Percentiles rank a stretch among this genome's conserved stretches.
Conservation (phyloP, 2,888 invertebrate species). For the Archips xylosteana region DNA sequence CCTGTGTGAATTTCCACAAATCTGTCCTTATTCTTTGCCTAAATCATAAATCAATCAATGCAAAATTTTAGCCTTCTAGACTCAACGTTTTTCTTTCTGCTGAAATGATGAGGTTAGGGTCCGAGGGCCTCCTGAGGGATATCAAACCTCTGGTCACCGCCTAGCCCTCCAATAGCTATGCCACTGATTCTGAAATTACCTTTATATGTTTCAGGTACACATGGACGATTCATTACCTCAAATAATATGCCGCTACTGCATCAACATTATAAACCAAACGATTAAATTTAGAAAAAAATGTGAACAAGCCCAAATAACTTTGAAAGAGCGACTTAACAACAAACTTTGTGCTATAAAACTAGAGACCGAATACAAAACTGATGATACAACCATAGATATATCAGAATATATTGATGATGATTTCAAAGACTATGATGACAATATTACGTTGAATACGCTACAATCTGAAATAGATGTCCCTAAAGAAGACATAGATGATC, state of each 20-base stretch:
- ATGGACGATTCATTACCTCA: conserved; percentile 22
- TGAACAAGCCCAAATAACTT: conserved; percentile 49
- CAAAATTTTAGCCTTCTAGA: no score
- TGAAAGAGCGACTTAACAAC: conserved; percentile 41
- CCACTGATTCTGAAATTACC: no score
- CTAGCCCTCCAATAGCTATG: no score
- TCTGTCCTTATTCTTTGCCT: no score
- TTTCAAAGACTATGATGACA: conserved; percentile 45
- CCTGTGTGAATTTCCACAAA: no score
- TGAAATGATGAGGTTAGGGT: no score
- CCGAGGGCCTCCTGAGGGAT: no score
- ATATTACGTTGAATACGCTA: conserved; percentile 27
- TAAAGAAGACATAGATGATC: background rate
- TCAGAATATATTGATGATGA: conserved; percentile 26
- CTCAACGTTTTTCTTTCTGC: no score
- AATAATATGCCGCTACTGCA: conserved; percentile 25
- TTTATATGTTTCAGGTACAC: conserved; percentile 21
- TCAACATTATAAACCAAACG: conserved; percentile 45
- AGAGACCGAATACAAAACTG: conserved; percentile 21
- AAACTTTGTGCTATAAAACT: conserved; percentile 42
- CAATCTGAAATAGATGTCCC: conserved; percentile 5
- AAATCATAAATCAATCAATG: no score
- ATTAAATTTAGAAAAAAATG: conserved; percentile 61
- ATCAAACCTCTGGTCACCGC: no score
- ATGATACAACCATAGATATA: conserved; percentile 26